Evolutionary conservation across 2,797 vertebrate genomes (phyloP), one percentile per base, ranked within the genome.

Genomic region (Loris lydekkerianus): DNA sequence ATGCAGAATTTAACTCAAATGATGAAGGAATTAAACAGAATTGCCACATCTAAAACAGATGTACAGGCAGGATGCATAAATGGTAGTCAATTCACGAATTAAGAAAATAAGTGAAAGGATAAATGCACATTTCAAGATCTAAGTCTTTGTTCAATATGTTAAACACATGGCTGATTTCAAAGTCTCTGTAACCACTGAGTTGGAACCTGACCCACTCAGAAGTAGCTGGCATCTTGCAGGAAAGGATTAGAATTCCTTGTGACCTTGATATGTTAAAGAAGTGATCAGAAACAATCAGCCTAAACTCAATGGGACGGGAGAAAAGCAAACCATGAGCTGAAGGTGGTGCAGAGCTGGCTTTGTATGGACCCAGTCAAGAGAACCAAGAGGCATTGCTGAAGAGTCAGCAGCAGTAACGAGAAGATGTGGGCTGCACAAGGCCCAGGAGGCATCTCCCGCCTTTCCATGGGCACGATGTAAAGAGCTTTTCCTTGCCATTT

Each of bases 91-190:
- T 96, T 96, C 93, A 87, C 3, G 15, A 97, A 97, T 92, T 96
- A 97, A 96, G 93, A 86, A 97, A 97, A 77, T 95, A 96, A 95
- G 85, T 96, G 90, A 97, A 96, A 97, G 93, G 89, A 94, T 97
- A 98, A 95, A 83, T 91, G 93, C 94, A 94, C 86, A 85, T 88
- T 97, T 97, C 77, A 89, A 97, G 97, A 97, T 97, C 95, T 96
- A 96, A 97, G 94, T 97, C 95, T 97, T 97, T 97, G 91, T 96
- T 97, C 93, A 83, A 20, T 97, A 94, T 97, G 96, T 96, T 95
- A 96, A 97, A 95, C 96, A 97, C 85, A 96, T 96, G 97, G 95
- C 85, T 95, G 87, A 94, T 97, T 97, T 97, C 96, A 97, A 97
- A 97, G 95, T 95, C 69, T 8, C 75, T 73, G 31, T 84, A 95